Percentiles rank a stretch among this genome's conserved stretches.
phyloP scores from a whole-genome alignment of 2,888 invertebrate genomes.

The Metacarcinus magister region DNA sequence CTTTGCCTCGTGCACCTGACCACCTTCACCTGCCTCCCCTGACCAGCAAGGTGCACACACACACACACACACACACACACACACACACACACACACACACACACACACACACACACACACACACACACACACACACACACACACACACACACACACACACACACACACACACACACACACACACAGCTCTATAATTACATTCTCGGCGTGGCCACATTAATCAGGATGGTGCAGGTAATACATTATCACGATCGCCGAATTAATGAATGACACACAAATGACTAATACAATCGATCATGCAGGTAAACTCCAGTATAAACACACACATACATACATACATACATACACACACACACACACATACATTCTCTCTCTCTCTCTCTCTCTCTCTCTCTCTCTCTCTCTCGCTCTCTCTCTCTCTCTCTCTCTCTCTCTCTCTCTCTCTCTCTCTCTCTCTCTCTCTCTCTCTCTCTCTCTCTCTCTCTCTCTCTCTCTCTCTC shows the following conservation, averaged over 20 bases:
- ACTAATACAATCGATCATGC: slow-evolving; percentile 11
- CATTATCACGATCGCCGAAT: neutral
- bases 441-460: neutral
- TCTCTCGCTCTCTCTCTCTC: no score
- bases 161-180: slow-evolving; percentile 28
- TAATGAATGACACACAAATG: slow-evolving; percentile 36
- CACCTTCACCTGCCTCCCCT: neutral
- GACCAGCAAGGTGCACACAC: neutral
- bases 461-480: neutral
- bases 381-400: no score
- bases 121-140: slow-evolving; percentile 47
- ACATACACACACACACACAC: neutral
- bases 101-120: slow-evolving; percentile 7
- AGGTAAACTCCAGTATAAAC: slow-evolving; percentile 9
- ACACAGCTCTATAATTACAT: neutral
- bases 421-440: slow-evolving; percentile 2
- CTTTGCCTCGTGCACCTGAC: neutral
- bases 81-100: slow-evolving; percentile 8
- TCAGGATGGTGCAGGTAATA: neutral
- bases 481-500: slow-evolving; percentile 15
- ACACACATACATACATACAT: neutral
- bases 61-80: neutral
- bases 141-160: slow-evolving; percentile 28
- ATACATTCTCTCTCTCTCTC: no score
- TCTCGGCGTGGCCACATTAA: neutral